Evolutionary conservation across 2,113 vertebrate species (phyloP).

Genomic region (Periophthalmodon schlosseri): DNA sequence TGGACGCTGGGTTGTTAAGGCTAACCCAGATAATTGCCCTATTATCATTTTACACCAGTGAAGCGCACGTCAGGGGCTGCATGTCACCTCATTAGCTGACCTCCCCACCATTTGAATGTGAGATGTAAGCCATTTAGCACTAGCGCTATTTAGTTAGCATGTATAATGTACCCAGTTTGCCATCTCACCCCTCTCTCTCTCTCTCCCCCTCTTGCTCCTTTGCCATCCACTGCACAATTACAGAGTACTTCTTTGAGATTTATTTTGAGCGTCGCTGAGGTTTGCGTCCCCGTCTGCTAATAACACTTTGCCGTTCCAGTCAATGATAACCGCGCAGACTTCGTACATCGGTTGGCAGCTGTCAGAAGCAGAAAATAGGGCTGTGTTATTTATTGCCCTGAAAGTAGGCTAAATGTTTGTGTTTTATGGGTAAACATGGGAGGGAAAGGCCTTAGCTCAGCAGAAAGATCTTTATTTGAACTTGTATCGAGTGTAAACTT

Average conservation of each 20-base stretch:
- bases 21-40: constrained; percentile 59
- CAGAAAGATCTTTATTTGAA: constrained; percentile 36
- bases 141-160: constrained; percentile 27
- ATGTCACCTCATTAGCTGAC: constrained; percentile 51
- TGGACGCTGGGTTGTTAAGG: constrained; percentile 47
- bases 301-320: constrained; percentile 52
- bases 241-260: constrained; percentile 45
- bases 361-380: constrained; percentile 9
- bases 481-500: constrained; percentile 36
- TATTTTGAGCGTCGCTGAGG: constrained; percentile 58
- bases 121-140: constrained; percentile 12
- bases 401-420: constrained; percentile 46
- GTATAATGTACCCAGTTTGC: constrained; percentile 38
- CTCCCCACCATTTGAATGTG: constrained; percentile 23
- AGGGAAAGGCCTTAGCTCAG: constrained; percentile 17
- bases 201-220: constrained; percentile 31
- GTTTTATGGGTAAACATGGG: constrained; percentile 11
- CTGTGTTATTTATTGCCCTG: constrained; percentile 34
- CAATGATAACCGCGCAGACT: constrained; percentile 47
- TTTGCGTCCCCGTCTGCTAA: constrained; percentile 50
- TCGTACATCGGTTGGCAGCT: constrained; percentile 31
- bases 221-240: constrained; percentile 57
- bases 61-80: constrained; percentile 44
- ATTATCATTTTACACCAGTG: constrained; percentile 56
- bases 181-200: constrained; percentile 24